Base-by-base conservation (phyloP, 64 coral and sea anemone genomes). In the Astreopora myriophthalma region DNA sequence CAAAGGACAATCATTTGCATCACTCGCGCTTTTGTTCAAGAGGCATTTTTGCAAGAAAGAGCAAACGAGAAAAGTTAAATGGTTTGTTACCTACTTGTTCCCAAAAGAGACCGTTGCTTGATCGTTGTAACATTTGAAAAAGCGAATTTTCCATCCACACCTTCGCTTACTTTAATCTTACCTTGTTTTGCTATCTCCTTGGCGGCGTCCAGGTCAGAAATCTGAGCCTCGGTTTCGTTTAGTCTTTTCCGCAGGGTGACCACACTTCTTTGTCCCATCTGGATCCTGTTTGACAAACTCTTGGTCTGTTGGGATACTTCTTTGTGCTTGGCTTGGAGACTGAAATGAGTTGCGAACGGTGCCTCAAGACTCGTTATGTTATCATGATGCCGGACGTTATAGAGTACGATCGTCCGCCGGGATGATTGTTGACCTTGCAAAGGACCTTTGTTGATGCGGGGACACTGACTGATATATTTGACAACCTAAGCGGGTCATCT, bases 171-270 rank as follows among this genome's bases (percentile, higher is more conserved):
- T 11, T 1, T 7, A 34, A 17, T 9, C 35, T 65, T 91, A 92
- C 90, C 90, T 76, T 92, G 46, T 35, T 86, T 92, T 26, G 90
- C 90, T 55, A 92, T 92, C 63, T 92, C 80, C 42, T 92, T 92
- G 11, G 80, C 90, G 17, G 82, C 80, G 38, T 92, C 77, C 36
- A 82, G 82, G 34, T 85, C 90, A 48, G 79, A 92, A 51, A 92
- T 86, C 70, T 85, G 82, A 32, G 69, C 46, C 31, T 92, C 90
- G 19, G 85, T 85, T 31, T 85, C 79, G 58, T 66, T 75, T 2
- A 92, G n/a, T 44, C 69, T 61, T 34, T 92, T 92, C 26, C 90
- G 57, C 20, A 92, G 81, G 9, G 79, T 75, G 3, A 42, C 38
- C 20, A 64, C 49, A 48, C 39, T 37, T 86, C 82, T 86, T 31